Conservation (phyloP, 2,113 vertebrate species). For the Cacatua alba region DNA sequence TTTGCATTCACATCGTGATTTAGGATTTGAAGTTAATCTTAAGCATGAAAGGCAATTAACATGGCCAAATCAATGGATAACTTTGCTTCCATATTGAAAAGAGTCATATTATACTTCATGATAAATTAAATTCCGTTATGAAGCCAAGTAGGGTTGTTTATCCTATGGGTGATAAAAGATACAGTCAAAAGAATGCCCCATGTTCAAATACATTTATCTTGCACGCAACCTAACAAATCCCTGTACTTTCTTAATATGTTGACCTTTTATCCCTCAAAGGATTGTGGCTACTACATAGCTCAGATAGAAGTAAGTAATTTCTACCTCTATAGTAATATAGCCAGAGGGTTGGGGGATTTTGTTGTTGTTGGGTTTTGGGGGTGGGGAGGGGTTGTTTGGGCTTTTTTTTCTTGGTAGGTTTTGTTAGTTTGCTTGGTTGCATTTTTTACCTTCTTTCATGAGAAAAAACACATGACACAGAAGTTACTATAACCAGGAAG, state of each 20-base stretch:
- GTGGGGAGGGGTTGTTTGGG: neutral
- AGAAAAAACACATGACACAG: neutral
- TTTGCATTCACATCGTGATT: neutral
- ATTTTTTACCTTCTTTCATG: neutral
- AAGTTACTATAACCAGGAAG: neutral
- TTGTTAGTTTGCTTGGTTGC: too few relatives aligned
- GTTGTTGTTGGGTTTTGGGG: too few relatives aligned
- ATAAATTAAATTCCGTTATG: neutral
- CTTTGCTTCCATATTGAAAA: neutral
- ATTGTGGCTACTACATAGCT: neutral
- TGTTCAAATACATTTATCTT: neutral
- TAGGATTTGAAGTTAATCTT: neutral
- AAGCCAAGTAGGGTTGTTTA: neutral
- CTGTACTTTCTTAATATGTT: neutral
- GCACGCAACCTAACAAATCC: neutral
- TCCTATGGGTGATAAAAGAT: neutral
- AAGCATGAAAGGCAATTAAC: neutral
- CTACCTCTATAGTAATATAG: neutral
- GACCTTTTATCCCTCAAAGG: neutral
- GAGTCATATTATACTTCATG: rapidly evolving
- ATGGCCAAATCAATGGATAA: neutral
- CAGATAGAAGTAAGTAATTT: neutral
- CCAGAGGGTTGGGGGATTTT: too few relatives aligned
- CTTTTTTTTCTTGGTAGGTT: too few relatives aligned
- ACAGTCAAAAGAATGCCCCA: rapidly evolving